phyloP scores from a whole-genome alignment of 2,888 invertebrate species.

The Caenorhabditis sp. region DNA sequence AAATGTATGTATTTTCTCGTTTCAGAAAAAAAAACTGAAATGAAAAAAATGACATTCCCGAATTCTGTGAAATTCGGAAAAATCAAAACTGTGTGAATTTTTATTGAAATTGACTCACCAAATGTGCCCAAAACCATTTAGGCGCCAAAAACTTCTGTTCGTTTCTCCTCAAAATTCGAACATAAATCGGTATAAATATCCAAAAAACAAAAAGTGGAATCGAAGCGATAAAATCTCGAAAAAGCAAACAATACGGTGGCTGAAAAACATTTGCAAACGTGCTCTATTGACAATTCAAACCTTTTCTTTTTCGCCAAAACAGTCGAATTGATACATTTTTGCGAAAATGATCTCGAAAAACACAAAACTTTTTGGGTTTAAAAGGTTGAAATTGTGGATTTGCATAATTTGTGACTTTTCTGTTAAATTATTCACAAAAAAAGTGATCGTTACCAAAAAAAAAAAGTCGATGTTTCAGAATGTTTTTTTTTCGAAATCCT shows the following conservation, averaged over 20 bases:
- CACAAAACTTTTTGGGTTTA: neutral
- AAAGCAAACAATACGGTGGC: constrained; percentile 31
- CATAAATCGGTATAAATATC: constrained; percentile 20
- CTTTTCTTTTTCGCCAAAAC: neutral
- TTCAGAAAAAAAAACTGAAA: too few relatives aligned
- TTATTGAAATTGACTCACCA: too few relatives aligned
- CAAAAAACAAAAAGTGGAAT: constrained; percentile 20
- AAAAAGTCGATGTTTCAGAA: too few relatives aligned
- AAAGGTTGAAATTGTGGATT: neutral
- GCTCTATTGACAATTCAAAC: neutral
- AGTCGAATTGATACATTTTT: neutral
- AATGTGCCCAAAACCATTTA: constrained; percentile 28
- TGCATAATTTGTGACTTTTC: neutral
- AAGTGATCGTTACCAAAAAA: neutral
- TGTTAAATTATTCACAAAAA: neutral
- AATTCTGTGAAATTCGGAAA: too few relatives aligned
- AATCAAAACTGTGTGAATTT: too few relatives aligned
- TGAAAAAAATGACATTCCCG: too few relatives aligned
- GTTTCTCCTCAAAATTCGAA: constrained; percentile 15
- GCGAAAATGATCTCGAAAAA: neutral
- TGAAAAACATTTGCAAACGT: constrained; percentile 9
- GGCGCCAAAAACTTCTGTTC: constrained; percentile 21
- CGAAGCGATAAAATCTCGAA: constrained; percentile 25
- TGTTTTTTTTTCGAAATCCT: constrained; percentile 3
- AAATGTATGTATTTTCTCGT: too few relatives aligned